Base-by-base conservation (phyloP, 2,113 vertebrate species). In the Calyptommatus sinebrachiatus region DNA sequence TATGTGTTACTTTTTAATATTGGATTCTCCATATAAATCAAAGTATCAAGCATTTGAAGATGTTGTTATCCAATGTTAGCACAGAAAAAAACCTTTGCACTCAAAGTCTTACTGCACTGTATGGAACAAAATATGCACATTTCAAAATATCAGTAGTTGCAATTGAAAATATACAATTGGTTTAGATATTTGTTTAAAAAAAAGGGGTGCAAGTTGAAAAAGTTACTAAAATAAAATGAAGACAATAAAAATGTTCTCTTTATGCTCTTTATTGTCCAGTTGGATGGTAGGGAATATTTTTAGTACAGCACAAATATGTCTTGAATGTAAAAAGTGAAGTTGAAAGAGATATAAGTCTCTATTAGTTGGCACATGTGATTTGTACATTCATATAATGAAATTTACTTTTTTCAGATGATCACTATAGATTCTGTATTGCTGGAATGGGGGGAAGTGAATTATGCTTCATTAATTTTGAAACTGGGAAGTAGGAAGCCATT, bases 181-280 rank as follows among this genome's bases (percentile, higher is more conserved):
- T 28, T 73, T 82, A 77, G 31, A 0, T 0, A 24, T 71, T 83
- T 60, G 48, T n/a, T 22, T 66, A 18, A 61, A 29, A 65, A 77
- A 53, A 29, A 31, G 60, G 8, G 69, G 65, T 0, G 0, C 77
- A 26, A 45, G 3, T 73, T 3, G 1, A 20, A 65, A 83, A 69
- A 45, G 29, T 24, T 50, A 7, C 18, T 45, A 84, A 78, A 71
- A 35, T n/a, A 84, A 82, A 68, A 70, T 62, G 68, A 28, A n/a
- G 67, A 53, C 76, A 71, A 50, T n/a, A 68, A 69, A 65, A 74
- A 84, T 9, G 29, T 68, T n/a, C 31, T 86, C 79, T 83, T 89
- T 84, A 85, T n/a, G 2, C 2, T 3, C 77, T 90, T 92, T 90
- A 90, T 91, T 88, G 20, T 53, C 81, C 76, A 83, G 71, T 53